phyloP scores from a whole-genome alignment of 2,797 vertebrate genomes.

The Ceryle rudis region DNA sequence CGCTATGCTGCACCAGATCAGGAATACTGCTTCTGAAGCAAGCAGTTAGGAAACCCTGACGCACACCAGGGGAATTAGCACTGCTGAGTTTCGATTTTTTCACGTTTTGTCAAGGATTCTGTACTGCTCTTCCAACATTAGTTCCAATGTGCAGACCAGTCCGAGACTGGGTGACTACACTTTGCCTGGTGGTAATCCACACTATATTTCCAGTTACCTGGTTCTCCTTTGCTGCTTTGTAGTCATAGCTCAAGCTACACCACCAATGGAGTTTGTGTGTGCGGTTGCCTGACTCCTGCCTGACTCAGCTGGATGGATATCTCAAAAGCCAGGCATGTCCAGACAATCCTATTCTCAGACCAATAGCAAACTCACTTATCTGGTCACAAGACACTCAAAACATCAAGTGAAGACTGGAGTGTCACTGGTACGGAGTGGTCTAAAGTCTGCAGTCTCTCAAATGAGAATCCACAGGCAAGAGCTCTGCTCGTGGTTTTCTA shows the following conservation, averaged over 20 bases:
- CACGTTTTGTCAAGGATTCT: not conserved
- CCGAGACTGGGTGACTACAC: not conserved
- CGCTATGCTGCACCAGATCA: not conserved
- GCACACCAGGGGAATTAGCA: not conserved
- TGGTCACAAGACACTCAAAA: not conserved
- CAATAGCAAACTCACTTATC: not conserved
- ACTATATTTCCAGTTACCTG: not conserved
- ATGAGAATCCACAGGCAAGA: not conserved
- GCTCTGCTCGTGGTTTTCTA: not conserved
- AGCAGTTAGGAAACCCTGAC: not conserved
- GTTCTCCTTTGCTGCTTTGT: not conserved
- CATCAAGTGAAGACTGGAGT: not conserved
- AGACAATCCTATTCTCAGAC: not conserved
- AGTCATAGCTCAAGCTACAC: not conserved
- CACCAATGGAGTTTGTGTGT: not conserved
- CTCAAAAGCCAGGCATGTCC: not conserved
- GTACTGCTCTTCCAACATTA: not conserved
- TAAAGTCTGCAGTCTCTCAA: not conserved
- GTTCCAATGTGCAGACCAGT: not conserved
- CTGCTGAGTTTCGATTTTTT: not conserved
- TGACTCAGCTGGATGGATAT: not conserved
- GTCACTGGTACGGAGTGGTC: not conserved
- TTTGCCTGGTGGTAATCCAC: not conserved
- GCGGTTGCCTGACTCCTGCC: not conserved
- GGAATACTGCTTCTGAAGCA: not conserved